Conservation (phyloP, 2,113 vertebrate species). For the Rhinolophus ferrumequinum region DNA sequence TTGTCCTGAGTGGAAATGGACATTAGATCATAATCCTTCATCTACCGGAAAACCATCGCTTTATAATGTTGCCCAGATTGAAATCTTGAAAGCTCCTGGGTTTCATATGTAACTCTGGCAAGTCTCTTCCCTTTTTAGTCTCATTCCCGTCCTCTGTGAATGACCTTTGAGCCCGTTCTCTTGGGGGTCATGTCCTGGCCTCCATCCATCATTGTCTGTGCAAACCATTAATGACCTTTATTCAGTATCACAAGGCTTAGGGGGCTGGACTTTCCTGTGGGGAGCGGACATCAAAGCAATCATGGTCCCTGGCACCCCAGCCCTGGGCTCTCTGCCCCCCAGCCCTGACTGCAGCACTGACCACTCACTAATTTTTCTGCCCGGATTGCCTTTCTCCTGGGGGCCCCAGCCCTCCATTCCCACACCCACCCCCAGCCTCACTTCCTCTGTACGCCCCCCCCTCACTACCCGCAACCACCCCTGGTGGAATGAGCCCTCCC, state of each 20-base stretch:
- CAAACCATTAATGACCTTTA: background rate
- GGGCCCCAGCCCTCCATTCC: background rate
- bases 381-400: background rate
- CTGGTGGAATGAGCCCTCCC: background rate
- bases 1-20: conserved; percentile 59
- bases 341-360: background rate
- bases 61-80: background rate
- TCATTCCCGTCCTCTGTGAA: background rate
- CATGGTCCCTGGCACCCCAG: background rate
- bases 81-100: background rate
- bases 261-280: background rate
- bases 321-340: background rate
- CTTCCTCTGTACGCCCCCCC: background rate
- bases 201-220: background rate
- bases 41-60: conserved; percentile 18
- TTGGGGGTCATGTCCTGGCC: background rate
- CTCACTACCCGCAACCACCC: background rate
- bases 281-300: background rate
- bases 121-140: background rate
- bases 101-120: background rate
- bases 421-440: background rate
- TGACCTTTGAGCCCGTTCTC: background rate
- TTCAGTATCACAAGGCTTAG: background rate
- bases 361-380: background rate
- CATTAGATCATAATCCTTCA: conserved; percentile 57